A percentile compares a stretch with the other conserved stretches of the same genome.
These are phyloP conservation scores for Vollenhovia emeryi DNA, from an alignment of 1,140 invertebrate genomes.

Conservation along the genomic window DNA sequence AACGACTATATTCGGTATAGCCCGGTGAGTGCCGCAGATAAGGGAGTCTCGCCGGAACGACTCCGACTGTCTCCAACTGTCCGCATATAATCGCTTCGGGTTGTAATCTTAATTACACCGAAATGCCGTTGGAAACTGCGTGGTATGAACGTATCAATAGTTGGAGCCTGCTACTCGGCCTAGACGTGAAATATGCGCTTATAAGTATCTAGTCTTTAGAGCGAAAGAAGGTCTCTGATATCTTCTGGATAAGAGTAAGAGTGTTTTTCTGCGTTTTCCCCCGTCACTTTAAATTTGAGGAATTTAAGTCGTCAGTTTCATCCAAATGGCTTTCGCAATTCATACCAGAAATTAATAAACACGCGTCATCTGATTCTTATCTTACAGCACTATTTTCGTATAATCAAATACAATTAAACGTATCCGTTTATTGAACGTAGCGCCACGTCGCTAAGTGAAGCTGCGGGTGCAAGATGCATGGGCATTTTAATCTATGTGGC, in stretches of 20 bases:
- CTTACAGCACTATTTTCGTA: neutral
- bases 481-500: neutral
- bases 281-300: neutral
- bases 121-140: slow-evolving; percentile 51
- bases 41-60: slow-evolving; percentile 4
- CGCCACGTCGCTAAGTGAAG: neutral
- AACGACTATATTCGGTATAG: slow-evolving; percentile 66
- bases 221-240: neutral
- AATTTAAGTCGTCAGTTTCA: neutral
- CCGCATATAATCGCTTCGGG: slow-evolving; percentile 53
- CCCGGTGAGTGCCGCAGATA: slow-evolving; percentile 70
- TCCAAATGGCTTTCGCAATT: neutral
- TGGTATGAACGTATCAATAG: slow-evolving; percentile 45
- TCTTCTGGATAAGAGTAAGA: neutral
- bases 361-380: neutral
- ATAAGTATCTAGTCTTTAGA: neutral
- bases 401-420: neutral
- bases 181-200: neutral
- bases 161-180: neutral
- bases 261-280: neutral
- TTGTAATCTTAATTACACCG: slow-evolving; percentile 71
- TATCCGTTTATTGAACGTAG: neutral
- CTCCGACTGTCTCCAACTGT: slow-evolving; percentile 22
- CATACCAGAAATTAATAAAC: neutral
- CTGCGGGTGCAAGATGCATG: neutral